Evolutionary conservation across 2,113 vertebrate genomes (phyloP).

Genomic region (Hucho hucho): DNA sequence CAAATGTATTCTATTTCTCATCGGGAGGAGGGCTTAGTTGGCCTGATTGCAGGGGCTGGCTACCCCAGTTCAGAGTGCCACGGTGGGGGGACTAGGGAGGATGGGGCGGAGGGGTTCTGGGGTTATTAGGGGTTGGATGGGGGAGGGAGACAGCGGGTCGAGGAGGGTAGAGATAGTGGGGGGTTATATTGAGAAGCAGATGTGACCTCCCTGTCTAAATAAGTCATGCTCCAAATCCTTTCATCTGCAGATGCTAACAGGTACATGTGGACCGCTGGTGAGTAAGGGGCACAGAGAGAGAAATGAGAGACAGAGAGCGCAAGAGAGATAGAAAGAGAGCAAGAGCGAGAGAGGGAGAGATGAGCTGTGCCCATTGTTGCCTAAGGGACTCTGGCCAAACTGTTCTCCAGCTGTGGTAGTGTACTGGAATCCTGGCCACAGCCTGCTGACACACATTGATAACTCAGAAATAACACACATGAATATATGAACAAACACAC

Average conservation of each 20-base stretch:
- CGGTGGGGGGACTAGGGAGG: constrained; percentile 7
- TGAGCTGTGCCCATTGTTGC: background rate
- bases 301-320: background rate
- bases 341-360: background rate
- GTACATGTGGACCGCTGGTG: background rate
- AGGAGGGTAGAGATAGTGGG: background rate
- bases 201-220: constrained; percentile 54
- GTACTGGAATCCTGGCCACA: background rate
- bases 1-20: constrained; percentile 60
- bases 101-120: background rate
- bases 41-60: too few relatives aligned
- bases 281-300: background rate
- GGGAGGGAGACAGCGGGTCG: constrained; percentile 13
- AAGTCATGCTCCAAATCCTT: constrained; percentile 66
- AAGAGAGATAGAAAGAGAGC: background rate
- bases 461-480: background rate
- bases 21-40: constrained; percentile 37
- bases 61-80: too few relatives aligned
- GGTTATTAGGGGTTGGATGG: constrained; percentile 15
- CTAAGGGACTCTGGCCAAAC: background rate
- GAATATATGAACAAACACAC: too few relatives aligned
- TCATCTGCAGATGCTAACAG: constrained; percentile 62
- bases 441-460: background rate
- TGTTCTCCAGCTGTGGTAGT: constrained; percentile 1
- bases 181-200: constrained; percentile 54